Evolutionary conservation across 2,797 vertebrate species (phyloP).

Genomic region (Nothura maculosa): DNA sequence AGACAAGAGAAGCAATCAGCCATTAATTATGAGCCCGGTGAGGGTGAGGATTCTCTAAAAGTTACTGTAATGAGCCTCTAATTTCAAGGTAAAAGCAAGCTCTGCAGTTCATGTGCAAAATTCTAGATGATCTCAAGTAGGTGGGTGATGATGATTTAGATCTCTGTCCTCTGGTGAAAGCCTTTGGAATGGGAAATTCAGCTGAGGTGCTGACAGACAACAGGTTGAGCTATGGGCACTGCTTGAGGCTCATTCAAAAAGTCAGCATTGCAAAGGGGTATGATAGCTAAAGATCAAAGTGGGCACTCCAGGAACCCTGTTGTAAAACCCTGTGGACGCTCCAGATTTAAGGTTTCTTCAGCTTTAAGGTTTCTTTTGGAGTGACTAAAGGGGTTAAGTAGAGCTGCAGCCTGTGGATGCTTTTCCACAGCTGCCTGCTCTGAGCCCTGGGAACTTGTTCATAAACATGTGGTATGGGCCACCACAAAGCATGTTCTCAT

Average conservation of each 20-base stretch:
- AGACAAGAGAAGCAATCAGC: background rate
- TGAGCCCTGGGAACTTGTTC: background rate
- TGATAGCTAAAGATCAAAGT: background rate
- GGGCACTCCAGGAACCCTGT: background rate
- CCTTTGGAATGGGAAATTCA: background rate
- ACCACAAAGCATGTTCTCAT: background rate
- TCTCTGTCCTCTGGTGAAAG: background rate
- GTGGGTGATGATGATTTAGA: background rate
- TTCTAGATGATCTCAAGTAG: background rate
- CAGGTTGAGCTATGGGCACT: accelerated
- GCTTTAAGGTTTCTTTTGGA: background rate
- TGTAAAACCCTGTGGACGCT: background rate
- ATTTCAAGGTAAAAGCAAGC: background rate
- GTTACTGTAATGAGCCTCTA: background rate
- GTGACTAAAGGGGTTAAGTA: background rate
- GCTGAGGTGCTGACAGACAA: background rate
- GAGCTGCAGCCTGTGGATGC: background rate
- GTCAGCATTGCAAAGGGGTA: background rate
- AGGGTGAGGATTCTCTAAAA: background rate
- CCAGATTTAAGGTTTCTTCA: background rate
- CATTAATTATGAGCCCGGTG: background rate
- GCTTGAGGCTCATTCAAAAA: background rate
- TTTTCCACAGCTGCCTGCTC: background rate
- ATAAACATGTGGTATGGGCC: background rate
- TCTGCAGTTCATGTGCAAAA: background rate